These are phyloP conservation scores for Cecidostiba fungosa DNA, from an alignment of 2,888 invertebrate species.

Conservation along the genomic window DNA sequence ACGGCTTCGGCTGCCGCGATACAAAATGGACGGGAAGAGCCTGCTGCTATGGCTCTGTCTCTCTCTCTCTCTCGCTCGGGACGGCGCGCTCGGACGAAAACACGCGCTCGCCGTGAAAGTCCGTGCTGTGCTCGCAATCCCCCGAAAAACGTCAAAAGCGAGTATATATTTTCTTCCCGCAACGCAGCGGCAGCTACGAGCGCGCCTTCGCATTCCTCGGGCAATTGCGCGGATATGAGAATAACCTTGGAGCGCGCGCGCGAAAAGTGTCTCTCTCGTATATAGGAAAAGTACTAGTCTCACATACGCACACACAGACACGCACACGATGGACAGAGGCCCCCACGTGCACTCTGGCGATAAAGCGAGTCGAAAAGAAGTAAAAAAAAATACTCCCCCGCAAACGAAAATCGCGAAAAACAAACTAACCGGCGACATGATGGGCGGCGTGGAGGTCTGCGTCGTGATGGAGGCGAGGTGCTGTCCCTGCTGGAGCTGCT, in stretches of 20 bases:
- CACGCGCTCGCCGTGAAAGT: constrained; percentile 55
- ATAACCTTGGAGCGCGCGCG: constrained; percentile 60
- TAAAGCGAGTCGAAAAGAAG: background rate
- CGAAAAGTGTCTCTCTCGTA: background rate
- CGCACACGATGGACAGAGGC: background rate
- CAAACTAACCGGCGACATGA: constrained; percentile 77
- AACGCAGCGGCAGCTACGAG: background rate
- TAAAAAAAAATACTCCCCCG: background rate
- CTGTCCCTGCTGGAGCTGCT: constrained; percentile 82
- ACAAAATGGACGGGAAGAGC: constrained; percentile 60
- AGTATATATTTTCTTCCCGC: background rate
- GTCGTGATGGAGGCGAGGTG: constrained; percentile 78
- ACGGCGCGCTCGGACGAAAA: constrained; percentile 58
- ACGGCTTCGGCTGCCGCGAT: constrained; percentile 20
- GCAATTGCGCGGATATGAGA: constrained; percentile 63
- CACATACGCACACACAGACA: background rate
- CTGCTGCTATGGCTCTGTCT: background rate
- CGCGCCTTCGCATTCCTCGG: constrained; percentile 51
- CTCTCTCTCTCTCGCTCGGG: background rate
- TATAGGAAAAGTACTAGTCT: background rate
- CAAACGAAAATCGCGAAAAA: background rate
- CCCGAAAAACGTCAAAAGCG: constrained; percentile 10
- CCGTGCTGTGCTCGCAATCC: background rate
- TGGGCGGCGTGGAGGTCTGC: constrained; percentile 78
- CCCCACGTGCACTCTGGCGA: background rate